Evolutionary conservation across 2,797 vertebrate genomes (phyloP).

Genomic region (Sebastes goodei): DNA sequence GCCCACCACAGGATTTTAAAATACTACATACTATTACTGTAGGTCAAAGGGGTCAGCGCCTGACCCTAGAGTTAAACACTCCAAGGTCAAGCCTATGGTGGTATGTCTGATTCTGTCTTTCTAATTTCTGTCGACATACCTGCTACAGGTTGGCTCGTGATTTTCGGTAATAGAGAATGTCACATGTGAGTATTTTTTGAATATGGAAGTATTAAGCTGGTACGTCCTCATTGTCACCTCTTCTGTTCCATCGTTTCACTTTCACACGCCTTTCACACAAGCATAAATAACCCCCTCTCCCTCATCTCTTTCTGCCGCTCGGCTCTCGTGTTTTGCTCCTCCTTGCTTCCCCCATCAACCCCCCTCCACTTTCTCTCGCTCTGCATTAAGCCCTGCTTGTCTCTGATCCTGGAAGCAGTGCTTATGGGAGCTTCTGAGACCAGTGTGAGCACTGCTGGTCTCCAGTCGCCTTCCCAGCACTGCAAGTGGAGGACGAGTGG

Average conservation of each 20-base stretch:
- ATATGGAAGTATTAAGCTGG: neutral
- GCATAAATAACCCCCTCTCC: slow-evolving; percentile 21
- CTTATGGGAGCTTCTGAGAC: slow-evolving; percentile 63
- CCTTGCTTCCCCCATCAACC: slow-evolving; percentile 36
- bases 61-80: neutral
- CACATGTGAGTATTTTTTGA: neutral
- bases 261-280: slow-evolving; percentile 33
- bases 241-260: slow-evolving; percentile 43
- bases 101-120: neutral
- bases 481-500: slow-evolving; percentile 34
- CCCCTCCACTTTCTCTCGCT: slow-evolving; percentile 36
- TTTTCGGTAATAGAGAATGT: neutral
- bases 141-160: neutral
- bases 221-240: slow-evolving; percentile 8
- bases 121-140: neutral
- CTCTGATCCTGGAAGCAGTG: slow-evolving; percentile 67
- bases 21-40: neutral
- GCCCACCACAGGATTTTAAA: neutral
- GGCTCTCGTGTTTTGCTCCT: slow-evolving; percentile 80
- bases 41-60: neutral
- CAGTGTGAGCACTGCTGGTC: slow-evolving; percentile 66
- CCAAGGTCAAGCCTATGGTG: neutral
- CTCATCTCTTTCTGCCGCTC: slow-evolving; percentile 67
- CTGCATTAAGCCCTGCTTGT: slow-evolving; percentile 71
- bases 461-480: slow-evolving; percentile 51